Percentiles rank a stretch among this genome's conserved stretches.
These are phyloP conservation scores for Drosophila ercepeae DNA, from an alignment of 1,140 invertebrate species.

Conservation along the genomic window DNA sequence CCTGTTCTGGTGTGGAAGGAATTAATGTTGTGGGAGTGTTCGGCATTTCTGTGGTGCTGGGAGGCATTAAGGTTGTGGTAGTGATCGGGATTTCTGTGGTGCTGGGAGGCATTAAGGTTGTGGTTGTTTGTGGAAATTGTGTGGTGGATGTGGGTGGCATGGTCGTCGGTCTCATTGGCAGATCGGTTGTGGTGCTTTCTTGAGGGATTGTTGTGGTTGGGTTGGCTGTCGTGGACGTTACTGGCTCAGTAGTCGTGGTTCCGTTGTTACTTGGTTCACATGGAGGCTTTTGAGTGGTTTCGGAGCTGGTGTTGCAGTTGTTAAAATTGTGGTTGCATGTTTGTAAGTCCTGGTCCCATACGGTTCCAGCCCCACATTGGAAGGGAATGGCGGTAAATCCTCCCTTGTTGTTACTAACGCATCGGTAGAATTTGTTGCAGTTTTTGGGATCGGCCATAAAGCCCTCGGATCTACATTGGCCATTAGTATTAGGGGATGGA, in stretches of 20 bases:
- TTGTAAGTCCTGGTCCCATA: slow-evolving; percentile 86
- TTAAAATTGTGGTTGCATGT: slow-evolving; percentile 86
- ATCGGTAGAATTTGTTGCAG: slow-evolving; percentile 89
- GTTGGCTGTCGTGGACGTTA: slow-evolving; percentile 1
- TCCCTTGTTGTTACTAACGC: slow-evolving; percentile 86
- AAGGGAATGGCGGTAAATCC: slow-evolving; percentile 86
- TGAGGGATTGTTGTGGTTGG: neutral
- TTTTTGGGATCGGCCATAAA: slow-evolving; percentile 83
- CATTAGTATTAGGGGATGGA: slow-evolving; percentile 21
- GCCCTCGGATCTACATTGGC: slow-evolving; percentile 57
- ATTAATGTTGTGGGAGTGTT: slow-evolving; percentile 14
- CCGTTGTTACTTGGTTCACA: slow-evolving; percentile 46
- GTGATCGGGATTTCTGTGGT: neutral
- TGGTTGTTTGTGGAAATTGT: too few relatives aligned
- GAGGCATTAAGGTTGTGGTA: neutral
- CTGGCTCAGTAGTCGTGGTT: slow-evolving; percentile 13
- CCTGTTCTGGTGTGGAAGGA: slow-evolving; percentile 11
- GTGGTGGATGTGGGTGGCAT: neutral
- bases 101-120: slow-evolving; percentile 4
- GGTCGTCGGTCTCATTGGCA: neutral
- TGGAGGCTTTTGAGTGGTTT: slow-evolving; percentile 47
- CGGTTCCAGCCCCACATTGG: slow-evolving; percentile 87
- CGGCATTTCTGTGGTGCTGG: slow-evolving; percentile 14
- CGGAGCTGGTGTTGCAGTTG: slow-evolving; percentile 50
- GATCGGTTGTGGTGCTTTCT: slow-evolving; percentile 16